Conservation (phyloP, 2,797 vertebrate species). For the Cynopterus sphinx region DNA sequence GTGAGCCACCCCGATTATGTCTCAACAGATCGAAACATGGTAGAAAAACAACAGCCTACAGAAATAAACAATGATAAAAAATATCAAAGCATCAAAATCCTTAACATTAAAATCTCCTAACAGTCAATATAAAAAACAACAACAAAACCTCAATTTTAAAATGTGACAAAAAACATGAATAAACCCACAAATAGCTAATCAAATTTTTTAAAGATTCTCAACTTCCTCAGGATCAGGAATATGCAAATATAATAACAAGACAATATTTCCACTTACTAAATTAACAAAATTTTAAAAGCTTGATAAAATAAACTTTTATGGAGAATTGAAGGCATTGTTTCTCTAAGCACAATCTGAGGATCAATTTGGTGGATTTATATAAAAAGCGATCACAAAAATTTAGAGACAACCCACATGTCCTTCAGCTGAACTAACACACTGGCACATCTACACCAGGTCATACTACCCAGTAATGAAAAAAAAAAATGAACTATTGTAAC, state of each 20-base stretch:
- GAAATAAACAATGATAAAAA: background rate
- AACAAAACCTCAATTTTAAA: background rate
- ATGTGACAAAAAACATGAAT: background rate
- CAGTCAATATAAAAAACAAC: background rate
- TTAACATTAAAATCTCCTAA: background rate
- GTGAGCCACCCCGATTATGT: background rate
- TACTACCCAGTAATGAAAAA: background rate
- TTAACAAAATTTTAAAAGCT: background rate
- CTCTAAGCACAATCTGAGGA: background rate
- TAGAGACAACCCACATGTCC: background rate
- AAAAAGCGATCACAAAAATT: background rate
- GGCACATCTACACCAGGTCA: background rate
- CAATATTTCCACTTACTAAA: background rate
- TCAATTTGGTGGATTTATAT: background rate
- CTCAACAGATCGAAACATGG: background rate
- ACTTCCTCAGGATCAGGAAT: background rate
- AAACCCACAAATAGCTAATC: background rate
- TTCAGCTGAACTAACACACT: background rate
- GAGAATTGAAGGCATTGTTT: background rate
- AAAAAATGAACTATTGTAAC: background rate
- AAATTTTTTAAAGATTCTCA: background rate
- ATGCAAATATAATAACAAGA: background rate
- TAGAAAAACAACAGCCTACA: background rate
- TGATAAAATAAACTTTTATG: background rate
- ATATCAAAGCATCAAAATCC: background rate